Base-by-base conservation (phyloP, 2,797 vertebrate genomes). In the Hemibagrus guttatus region DNA sequence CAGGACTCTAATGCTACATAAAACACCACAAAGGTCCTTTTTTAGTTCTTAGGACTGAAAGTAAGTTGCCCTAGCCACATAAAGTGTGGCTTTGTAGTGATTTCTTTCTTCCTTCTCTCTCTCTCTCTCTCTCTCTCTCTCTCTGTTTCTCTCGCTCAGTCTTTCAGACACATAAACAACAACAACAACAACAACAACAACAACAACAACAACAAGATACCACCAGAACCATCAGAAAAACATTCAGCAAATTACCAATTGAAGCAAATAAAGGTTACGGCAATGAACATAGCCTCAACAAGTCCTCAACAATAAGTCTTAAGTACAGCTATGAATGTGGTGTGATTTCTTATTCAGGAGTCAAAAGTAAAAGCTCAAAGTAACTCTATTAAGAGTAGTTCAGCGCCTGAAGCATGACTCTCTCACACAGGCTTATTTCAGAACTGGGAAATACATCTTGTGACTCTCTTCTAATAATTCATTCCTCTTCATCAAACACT, bases 391-490 rank as follows among this genome's bases (percentile, higher is more conserved):
- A 42, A 81, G 82, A 85, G 86, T 39, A 68, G 87, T 85, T n/a
- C 75, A 83, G 58, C 76, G 89, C 93, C 92, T 84, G 83, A 21
- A 91, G 94, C 88, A 58, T n/a, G 68, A 88, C 64, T 81, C 86
- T 46, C 46, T 17, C 21, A 80, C 85, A 87, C 79, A 87, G 86
- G 92, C 90, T 94, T 86, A 92, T 88, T 85, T 91, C 89, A 81
- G 82, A 88, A 92, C 91, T 92, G 91, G 54, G 54, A n/a, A 17
- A 91, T 88, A 83, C 83, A 91, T 92, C 92, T 93, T 93, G 92
- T 95, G 95, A 95, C 92, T 92, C 90, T 90, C 90, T 90, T 91
- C 86, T 81, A 87, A 85, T 66, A 75, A 9, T 59, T 88, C 68
- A 63, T 88, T 89, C 87, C 86, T 89, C 72, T 83, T 66, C 87